phyloP scores from a whole-genome alignment of 23 tunicate genomes.

The Styela clava region DNA sequence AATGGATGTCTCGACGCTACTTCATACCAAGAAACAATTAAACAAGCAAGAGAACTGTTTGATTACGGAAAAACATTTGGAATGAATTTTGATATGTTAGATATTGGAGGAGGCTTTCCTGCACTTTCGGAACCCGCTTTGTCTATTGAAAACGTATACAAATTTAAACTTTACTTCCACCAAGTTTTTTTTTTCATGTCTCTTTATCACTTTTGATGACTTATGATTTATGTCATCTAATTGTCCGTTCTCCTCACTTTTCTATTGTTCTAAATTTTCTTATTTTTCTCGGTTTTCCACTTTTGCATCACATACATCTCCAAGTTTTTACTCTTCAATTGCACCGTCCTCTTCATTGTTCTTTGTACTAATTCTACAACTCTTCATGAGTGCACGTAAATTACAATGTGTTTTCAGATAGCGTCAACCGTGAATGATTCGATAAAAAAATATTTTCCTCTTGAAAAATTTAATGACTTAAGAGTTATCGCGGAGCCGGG shows the following conservation, averaged over 20 bases:
- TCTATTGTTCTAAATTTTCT: too few species aligned
- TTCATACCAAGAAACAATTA: neutral
- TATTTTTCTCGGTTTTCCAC: too few species aligned
- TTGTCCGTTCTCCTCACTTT: too few species aligned
- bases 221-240: too few species aligned
- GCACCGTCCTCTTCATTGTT: neutral
- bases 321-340: neutral
- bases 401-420: too few species aligned
- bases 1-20: neutral
- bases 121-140: neutral
- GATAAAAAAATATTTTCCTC: neutral
- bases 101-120: conserved; percentile 5
- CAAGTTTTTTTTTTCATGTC: neutral
- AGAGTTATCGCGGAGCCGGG: conserved; percentile 1
- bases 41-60: neutral
- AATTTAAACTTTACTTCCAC: neutral
- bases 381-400: too few species aligned
- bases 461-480: neutral
- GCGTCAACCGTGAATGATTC: neutral
- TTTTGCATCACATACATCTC: too few species aligned
- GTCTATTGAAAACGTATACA: neutral
- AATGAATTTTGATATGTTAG: neutral
- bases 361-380: too few species aligned
- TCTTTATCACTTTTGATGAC: too few species aligned
- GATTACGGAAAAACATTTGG: neutral